Evolutionary conservation across 2,113 vertebrate species (phyloP).

Genomic region (Chauna torquata): DNA sequence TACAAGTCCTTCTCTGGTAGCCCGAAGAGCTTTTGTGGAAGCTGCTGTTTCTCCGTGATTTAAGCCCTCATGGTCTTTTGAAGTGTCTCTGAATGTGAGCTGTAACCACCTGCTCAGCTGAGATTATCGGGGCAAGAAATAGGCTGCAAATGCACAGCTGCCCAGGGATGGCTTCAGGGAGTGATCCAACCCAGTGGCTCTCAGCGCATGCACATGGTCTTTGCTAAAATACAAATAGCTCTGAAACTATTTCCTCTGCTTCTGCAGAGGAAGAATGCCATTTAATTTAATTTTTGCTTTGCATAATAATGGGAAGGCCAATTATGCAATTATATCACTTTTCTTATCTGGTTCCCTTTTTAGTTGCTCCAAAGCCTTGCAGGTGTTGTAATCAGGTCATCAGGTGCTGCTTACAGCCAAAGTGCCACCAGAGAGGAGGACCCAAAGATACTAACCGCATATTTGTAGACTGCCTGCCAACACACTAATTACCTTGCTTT

Average conservation of each 20-base stretch:
- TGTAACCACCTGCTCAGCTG: fast-evolving
- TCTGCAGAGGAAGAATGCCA: background rate
- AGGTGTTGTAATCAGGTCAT: background rate
- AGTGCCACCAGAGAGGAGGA: background rate
- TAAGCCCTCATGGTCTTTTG: background rate
- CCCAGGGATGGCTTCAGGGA: background rate
- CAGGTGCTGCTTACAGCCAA: background rate
- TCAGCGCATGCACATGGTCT: background rate
- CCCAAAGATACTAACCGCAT: background rate
- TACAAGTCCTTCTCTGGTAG: background rate
- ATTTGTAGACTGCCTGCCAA: background rate
- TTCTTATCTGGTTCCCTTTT: background rate
- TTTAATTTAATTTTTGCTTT: background rate
- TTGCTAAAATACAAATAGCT: background rate
- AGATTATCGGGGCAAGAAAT: background rate
- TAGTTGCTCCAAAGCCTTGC: background rate
- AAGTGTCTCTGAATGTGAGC: background rate
- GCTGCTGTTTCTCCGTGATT: background rate
- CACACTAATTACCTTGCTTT: slow-evolving; percentile 1
- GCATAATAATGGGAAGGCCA: background rate
- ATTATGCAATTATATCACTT: background rate
- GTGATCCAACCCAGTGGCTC: background rate
- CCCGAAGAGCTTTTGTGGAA: background rate
- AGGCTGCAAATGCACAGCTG: background rate
- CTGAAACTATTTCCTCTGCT: background rate